Percentiles rank a stretch among this genome's conserved stretches.
Evolutionary conservation across 2,888 invertebrate species (phyloP).

Genomic region (Pandemis corylana): DNA sequence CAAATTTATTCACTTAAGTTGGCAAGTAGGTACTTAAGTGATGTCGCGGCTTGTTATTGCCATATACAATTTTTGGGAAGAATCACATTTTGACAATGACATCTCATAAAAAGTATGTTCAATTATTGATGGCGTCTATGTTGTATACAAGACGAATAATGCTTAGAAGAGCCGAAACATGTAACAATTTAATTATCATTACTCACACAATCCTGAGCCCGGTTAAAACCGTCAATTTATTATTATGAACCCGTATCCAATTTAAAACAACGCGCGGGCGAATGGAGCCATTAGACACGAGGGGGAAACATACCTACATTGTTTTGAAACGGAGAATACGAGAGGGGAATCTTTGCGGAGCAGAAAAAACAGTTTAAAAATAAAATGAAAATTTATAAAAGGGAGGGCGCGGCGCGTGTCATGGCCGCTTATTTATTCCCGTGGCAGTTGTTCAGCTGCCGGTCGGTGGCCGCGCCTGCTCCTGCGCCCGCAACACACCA

Average conservation of each 20-base stretch:
- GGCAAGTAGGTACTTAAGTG: too few species aligned
- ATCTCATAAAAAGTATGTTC: too few species aligned
- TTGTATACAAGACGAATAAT: background rate
- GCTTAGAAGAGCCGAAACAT: slow-evolving; percentile 44
- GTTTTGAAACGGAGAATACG: slow-evolving; percentile 74
- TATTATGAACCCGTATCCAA: slow-evolving; percentile 84
- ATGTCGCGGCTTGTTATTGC: too few species aligned
- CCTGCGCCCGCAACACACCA: slow-evolving; percentile 56
- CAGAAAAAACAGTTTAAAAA: slow-evolving; percentile 85
- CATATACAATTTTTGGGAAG: too few species aligned
- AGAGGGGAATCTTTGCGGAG: slow-evolving; percentile 79
- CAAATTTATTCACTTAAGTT: too few species aligned
- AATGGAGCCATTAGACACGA: slow-evolving; percentile 74
- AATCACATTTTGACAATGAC: too few species aligned
- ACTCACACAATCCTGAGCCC: slow-evolving; percentile 76
- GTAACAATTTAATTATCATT: slow-evolving; percentile 83
- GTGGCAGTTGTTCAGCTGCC: slow-evolving; percentile 73
- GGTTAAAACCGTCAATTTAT: slow-evolving; percentile 83
- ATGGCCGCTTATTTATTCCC: slow-evolving; percentile 77
- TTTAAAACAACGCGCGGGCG: slow-evolving; percentile 83
- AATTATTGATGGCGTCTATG: background rate
- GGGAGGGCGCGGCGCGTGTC: slow-evolving; percentile 81
- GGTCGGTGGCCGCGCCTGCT: slow-evolving; percentile 66
- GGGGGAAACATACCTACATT: slow-evolving; percentile 58
- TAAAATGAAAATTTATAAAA: slow-evolving; percentile 84